Base-by-base conservation (phyloP, 2,113 vertebrate genomes). In the Leucoraja erinaceus region DNA sequence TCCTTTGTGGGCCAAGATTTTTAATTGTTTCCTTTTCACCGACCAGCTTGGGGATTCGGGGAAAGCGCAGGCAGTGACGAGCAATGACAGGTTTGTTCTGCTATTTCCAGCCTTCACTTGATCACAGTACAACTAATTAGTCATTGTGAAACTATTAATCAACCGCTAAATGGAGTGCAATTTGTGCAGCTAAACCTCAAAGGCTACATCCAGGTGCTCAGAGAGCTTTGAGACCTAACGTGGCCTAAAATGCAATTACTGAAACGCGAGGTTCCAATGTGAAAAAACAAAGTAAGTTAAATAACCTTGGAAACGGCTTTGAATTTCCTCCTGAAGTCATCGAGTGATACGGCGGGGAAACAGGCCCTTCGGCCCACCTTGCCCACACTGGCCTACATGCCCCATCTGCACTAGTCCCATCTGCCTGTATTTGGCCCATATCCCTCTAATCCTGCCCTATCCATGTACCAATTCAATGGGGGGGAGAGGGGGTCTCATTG, bases 131-230 rank as follows among this genome's bases (percentile, higher is more conserved):
- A 70, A 22, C 38, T 31, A 90, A 38, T 90, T 90, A 90, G 61
- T 90, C 16, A 90, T 90, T 70, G 61, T 28, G 25, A 86, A n/a
- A 86, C 54, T 86, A 86, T 86, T 86, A 86, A 86, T 86, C 81
- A 86, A 16, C 54, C 56, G 61, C 31, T 70, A 47, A 90, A 70
- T 70, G 22, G 66, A 31, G 20, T 70, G 33, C 11, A 90, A 90
- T 70, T 70, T 18, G 33, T 68, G 86, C 10, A 63, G 18, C 12
- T 10, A 63, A 90, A 25, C 16, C 68, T 90, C 88, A 90, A 10
- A 68, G 66, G 66, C 16, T 18, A 54, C 31, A 16, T n/a, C 7
- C 77, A 79, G 31, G 18, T 90, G 33, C 88, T 84, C 81, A n/a
- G 54, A 86, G 81, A 84, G 56, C 81, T 61, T 90, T 90, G 66